Evolutionary conservation across 2,888 invertebrate genomes (phyloP).

Genomic region (Hermaeophaga mercurialis): DNA sequence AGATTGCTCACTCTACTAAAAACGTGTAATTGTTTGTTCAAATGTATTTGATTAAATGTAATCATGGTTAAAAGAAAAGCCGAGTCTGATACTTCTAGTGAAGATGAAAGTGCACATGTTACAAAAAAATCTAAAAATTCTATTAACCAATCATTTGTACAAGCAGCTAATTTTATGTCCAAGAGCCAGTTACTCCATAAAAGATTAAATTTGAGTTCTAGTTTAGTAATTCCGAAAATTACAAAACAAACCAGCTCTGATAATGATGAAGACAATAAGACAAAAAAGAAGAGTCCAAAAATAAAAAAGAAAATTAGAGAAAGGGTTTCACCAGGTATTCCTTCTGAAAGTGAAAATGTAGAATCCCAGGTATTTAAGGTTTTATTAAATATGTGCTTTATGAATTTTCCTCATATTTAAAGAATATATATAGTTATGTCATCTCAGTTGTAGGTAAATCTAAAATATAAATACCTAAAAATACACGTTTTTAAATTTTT

Average conservation of each 20-base stretch:
- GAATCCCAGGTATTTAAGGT: neutral
- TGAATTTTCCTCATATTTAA: no score
- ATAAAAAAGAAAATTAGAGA: neutral
- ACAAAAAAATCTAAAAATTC: slow-evolving; percentile 11
- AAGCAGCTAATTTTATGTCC: slow-evolving; percentile 16
- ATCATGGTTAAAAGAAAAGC: slow-evolving; percentile 13
- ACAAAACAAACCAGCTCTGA: neutral
- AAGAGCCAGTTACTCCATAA: slow-evolving; percentile 16
- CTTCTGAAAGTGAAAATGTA: slow-evolving; percentile 10
- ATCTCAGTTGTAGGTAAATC: no score
- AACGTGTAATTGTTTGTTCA: no score
- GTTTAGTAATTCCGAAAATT: neutral
- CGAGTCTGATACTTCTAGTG: neutral
- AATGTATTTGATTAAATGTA: neutral
- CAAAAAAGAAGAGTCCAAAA: neutral
- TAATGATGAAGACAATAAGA: neutral
- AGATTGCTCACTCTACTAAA: no score
- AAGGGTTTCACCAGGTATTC: neutral
- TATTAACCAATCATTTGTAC: slow-evolving; percentile 5
- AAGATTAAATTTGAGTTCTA: slow-evolving; percentile 1
- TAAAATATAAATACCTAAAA: no score
- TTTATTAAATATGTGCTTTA: no score
- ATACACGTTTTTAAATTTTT: no score
- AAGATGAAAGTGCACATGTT: neutral
- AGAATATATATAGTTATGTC: no score